These are phyloP conservation scores for Melolontha melolontha DNA, from an alignment of 2,888 invertebrate species.

Conservation along the genomic window DNA sequence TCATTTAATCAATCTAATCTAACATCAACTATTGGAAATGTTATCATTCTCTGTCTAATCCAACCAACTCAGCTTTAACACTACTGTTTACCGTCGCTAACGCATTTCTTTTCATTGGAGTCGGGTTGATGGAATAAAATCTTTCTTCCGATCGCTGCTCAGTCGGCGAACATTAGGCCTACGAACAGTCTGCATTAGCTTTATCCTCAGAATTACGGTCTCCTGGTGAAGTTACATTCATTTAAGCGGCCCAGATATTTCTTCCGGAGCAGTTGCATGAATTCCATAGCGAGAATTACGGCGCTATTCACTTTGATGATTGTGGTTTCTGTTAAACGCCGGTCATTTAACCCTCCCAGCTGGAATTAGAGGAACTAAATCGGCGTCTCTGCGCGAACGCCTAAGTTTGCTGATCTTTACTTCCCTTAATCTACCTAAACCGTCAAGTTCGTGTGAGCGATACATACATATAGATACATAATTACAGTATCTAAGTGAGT, in stretches of 20 bases:
- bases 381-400: slow-evolving; percentile 54
- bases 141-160: slow-evolving; percentile 53
- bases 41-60: slow-evolving; percentile 23
- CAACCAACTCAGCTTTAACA: slow-evolving; percentile 25
- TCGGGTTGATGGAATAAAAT: slow-evolving; percentile 46
- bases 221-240: slow-evolving; percentile 54
- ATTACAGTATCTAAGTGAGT: slow-evolving; percentile 23
- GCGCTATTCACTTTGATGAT: slow-evolving; percentile 52
- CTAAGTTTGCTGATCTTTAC: slow-evolving; percentile 52
- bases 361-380: slow-evolving; percentile 56
- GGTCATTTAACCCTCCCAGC: slow-evolving; percentile 57
- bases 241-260: slow-evolving; percentile 52
- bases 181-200: slow-evolving; percentile 55
- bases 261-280: slow-evolving; percentile 47
- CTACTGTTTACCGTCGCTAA: slow-evolving; percentile 31
- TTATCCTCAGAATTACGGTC: slow-evolving; percentile 56
- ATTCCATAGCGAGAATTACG: slow-evolving; percentile 47
- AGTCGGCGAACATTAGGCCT: slow-evolving; percentile 51
- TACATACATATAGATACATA: slow-evolving; percentile 18
- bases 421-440: slow-evolving; percentile 53
- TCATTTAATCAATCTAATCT: slow-evolving; percentile 12
- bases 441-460: slow-evolving; percentile 49
- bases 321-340: slow-evolving; percentile 54
- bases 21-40: slow-evolving; percentile 28
- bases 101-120: slow-evolving; percentile 43